These are phyloP conservation scores for Charanyca ferruginea DNA, from an alignment of 2,888 invertebrate genomes.

Conservation along the genomic window DNA sequence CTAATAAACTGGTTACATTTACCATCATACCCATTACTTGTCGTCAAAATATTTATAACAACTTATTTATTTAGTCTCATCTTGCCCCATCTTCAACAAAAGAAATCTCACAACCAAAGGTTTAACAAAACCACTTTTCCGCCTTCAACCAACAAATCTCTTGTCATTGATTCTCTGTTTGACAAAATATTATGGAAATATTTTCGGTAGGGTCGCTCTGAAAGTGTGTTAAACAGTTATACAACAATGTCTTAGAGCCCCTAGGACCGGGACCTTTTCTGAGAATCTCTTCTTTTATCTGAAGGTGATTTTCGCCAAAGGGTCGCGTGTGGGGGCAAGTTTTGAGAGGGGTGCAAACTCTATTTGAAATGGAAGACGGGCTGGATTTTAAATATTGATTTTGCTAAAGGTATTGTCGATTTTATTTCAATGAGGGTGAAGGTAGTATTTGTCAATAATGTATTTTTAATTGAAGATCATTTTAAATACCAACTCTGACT, in stretches of 20 bases:
- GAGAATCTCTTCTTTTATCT: constrained; percentile 66
- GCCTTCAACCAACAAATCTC: constrained; percentile 45
- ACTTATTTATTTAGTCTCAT: constrained; percentile 28
- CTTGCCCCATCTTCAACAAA: constrained; percentile 22
- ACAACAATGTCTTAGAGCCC: constrained; percentile 64
- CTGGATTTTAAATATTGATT: constrained; percentile 13
- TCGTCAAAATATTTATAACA: constrained; percentile 12
- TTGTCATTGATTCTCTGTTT: constrained; percentile 55
- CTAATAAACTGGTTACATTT: background rate
- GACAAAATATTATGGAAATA: constrained; percentile 67
- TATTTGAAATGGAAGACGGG: constrained; percentile 12
- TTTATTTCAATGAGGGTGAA: background rate
- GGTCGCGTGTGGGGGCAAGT: constrained; percentile 49
- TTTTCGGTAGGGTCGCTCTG: constrained; percentile 53
- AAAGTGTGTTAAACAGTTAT: constrained; percentile 65
- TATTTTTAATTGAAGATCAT: background rate
- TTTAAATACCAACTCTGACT: background rate
- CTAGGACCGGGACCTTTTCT: constrained; percentile 59
- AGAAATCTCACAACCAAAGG: constrained; percentile 20
- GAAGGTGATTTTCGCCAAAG: constrained; percentile 68
- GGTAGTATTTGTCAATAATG: background rate
- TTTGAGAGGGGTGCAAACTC: constrained; percentile 37
- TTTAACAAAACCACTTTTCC: constrained; percentile 54
- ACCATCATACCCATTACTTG: background rate
- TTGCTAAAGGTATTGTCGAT: background rate